Evolutionary conservation across 2,113 vertebrate genomes (phyloP).

Genomic region (Indri indri): DNA sequence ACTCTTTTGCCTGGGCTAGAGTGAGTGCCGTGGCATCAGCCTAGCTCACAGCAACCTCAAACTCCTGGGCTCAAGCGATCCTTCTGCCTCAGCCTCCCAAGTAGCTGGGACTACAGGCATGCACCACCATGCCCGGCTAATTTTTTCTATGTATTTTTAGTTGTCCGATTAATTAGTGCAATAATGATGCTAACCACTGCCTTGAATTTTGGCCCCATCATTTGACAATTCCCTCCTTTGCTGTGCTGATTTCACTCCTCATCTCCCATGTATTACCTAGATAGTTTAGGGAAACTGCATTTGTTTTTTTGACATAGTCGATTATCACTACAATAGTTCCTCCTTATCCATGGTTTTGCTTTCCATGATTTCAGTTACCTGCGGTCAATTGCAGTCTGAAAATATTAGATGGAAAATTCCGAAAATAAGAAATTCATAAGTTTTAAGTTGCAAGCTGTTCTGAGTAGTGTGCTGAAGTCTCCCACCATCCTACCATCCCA

Average conservation of each 20-base stretch:
- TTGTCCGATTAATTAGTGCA: too few species aligned
- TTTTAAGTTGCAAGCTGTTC: neutral
- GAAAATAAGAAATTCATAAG: neutral
- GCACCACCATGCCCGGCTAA: too few species aligned
- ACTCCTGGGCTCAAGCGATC: too few species aligned
- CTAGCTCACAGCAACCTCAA: too few species aligned
- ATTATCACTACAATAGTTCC: neutral
- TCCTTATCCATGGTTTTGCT: neutral
- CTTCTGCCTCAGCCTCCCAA: too few species aligned
- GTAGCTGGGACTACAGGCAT: too few species aligned
- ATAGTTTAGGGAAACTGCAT: neutral
- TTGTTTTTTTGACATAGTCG: neutral
- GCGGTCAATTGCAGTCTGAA: neutral
- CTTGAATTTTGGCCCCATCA: neutral
- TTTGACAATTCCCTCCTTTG: neutral
- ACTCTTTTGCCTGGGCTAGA: too few species aligned
- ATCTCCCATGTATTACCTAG: neutral
- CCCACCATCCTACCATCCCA: neutral
- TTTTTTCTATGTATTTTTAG: too few species aligned
- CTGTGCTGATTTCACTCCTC: neutral
- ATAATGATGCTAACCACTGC: neutral
- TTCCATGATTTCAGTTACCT: neutral
- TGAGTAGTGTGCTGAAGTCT: neutral
- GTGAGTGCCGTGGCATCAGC: too few species aligned
- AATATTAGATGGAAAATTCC: neutral